phyloP scores from a whole-genome alignment of 2,113 vertebrate genomes.

The Petroica traversi region DNA sequence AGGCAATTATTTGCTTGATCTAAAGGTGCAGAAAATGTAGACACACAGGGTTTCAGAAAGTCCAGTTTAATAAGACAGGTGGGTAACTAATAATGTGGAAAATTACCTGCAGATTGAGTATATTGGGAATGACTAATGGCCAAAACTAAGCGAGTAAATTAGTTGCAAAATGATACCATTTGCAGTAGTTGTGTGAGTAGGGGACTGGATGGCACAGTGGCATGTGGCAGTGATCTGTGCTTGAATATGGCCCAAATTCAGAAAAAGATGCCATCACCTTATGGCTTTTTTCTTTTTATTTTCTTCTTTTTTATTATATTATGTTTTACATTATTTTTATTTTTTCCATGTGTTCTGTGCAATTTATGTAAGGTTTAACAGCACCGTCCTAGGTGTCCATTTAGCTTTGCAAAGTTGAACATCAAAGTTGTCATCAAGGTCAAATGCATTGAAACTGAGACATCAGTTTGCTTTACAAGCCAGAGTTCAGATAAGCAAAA shows the following conservation, averaged over 20 bases:
- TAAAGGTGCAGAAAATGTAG: conserved; percentile 80
- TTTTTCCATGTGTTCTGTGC: neutral
- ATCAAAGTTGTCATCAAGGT: conserved; percentile 63
- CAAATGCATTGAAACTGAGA: conserved; percentile 24
- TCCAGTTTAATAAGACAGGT: conserved; percentile 87
- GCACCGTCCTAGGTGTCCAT: neutral
- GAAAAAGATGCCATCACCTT: conserved; percentile 53
- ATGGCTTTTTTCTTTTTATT: neutral
- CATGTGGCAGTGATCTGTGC: conserved; percentile 75
- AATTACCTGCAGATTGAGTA: conserved; percentile 87
- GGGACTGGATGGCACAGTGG: conserved; percentile 76
- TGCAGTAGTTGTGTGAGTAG: conserved; percentile 73
- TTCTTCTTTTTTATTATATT: neutral
- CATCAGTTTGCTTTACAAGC: conserved; percentile 14
- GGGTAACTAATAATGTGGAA: conserved; percentile 88
- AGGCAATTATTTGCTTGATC: conserved; percentile 82
- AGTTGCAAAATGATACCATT: conserved; percentile 86
- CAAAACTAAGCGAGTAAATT: conserved; percentile 84
- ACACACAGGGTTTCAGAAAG: conserved; percentile 79
- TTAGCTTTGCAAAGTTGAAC: conserved; percentile 39
- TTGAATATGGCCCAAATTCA: conserved; percentile 71
- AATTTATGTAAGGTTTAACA: conserved; percentile 35
- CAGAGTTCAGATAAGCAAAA: neutral
- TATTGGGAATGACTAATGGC: conserved; percentile 86
- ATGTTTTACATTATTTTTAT: neutral